Conservation (phyloP, 2,888 invertebrate genomes). For the Lithodes maja region DNA sequence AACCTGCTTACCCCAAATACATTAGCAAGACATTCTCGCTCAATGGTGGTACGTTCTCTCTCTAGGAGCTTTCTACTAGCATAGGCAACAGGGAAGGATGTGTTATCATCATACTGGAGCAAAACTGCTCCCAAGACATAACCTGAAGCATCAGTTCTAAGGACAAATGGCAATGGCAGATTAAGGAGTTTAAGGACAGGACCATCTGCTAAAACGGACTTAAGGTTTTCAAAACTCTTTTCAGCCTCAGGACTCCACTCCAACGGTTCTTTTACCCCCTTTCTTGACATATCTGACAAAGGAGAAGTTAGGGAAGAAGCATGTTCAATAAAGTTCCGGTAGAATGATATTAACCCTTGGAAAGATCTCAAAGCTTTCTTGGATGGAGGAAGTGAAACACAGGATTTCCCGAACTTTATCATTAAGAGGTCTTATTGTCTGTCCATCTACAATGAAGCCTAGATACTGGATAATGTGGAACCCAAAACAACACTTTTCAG, state of each 20-base stretch:
- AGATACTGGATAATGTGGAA: conserved; percentile 9
- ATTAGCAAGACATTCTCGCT: too few relatives aligned
- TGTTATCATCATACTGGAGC: conserved; percentile 22
- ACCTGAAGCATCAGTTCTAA: conserved; percentile 30
- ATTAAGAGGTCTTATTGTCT: neutral
- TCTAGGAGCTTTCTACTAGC: neutral
- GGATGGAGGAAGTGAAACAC: neutral
- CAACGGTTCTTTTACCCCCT: too few relatives aligned
- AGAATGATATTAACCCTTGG: conserved; percentile 33
- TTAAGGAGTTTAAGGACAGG: conserved; percentile 28
- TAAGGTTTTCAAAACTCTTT: neutral
- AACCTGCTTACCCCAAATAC: too few relatives aligned
- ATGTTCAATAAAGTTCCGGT: neutral
- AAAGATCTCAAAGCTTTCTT: conserved; percentile 19
- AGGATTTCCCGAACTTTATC: neutral
- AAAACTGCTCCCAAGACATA: conserved; percentile 18
- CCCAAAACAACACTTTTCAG: neutral
- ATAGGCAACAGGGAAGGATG: conserved; percentile 24
- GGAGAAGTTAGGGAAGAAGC: too few relatives aligned
- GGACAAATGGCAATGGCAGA: neutral
- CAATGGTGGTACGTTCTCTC: too few relatives aligned
- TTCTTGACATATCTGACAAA: too few relatives aligned
- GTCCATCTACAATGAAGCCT: conserved; percentile 10
- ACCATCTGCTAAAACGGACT: neutral
- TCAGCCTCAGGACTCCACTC: neutral